Evolutionary conservation across 2,113 vertebrate species (phyloP), one percentile per base, ranked within the genome.

Genomic region (Austrofundulus limnaeus): DNA sequence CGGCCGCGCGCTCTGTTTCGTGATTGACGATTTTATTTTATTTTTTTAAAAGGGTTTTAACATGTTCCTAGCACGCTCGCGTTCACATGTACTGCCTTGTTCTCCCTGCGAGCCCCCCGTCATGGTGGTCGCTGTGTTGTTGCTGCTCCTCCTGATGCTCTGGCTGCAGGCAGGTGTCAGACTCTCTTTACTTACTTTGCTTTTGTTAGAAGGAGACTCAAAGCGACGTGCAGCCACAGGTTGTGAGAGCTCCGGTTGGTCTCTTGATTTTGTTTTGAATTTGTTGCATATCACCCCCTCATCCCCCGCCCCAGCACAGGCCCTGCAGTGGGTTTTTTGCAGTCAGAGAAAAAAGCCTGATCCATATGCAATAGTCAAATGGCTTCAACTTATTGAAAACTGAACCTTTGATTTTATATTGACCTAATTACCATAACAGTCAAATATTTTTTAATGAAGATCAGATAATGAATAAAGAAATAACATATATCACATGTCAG

Each of bases 101-200:
- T 67, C 65, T 23, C 65, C 68, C 48, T 60, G 63, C 78, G 19
- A 10, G 61, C 52, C 73, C n/a, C 70, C 45, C 64, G 73, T 86
- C 88, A 90, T 92, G 89, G 88, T 89, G 90, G 92, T 89, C 75
- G 80, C 66, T 46, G 78, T 48, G 80, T 64, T 46, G 78, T 48
- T 58, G 7, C 28, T 34, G 20, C 37, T 60, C 46, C 38, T 9
- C n/a, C 49, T 42, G 46, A 38, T 38, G 57, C 66, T 68, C 70
- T 3, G 52, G 53, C 61, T 73, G 17, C 21, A 13, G 45, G 20
- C 46, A 1, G 45, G 50, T 45, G 64, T 60, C 64, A 21, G 52
- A 7, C 25, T 24, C 34, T 48, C 54, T 37, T 6, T 52, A 55
- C 64, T 73, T 70, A 72, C 77, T 83, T 83, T 74, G 11, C 43